These are phyloP conservation scores for Meganola albula DNA, from an alignment of 2,888 invertebrate species.

Conservation along the genomic window DNA sequence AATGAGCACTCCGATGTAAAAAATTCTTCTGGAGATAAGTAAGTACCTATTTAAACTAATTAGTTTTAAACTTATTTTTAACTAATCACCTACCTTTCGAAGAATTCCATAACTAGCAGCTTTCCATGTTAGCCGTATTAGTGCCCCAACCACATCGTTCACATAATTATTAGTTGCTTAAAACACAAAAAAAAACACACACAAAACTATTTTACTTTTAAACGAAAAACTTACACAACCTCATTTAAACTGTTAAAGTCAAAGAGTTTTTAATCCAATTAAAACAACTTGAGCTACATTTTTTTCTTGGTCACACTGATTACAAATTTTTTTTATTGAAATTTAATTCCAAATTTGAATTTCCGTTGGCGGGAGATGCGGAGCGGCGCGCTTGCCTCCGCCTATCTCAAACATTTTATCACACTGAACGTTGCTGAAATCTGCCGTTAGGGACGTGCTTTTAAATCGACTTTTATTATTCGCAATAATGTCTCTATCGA, in stretches of 20 bases:
- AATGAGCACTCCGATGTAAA: no score
- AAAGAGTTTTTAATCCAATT: neutral
- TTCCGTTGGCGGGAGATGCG: constrained; percentile 54
- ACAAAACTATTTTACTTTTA: no score
- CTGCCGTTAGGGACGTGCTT: constrained; percentile 54
- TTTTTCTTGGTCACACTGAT: neutral
- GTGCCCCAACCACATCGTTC: no score
- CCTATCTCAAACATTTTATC: constrained; percentile 61
- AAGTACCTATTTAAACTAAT: no score
- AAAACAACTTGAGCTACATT: neutral
- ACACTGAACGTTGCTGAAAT: constrained; percentile 63
- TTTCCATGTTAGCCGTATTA: no score
- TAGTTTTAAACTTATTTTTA: no score
- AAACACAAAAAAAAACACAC: no score
- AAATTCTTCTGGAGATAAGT: no score
- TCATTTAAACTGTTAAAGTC: constrained; percentile 1
- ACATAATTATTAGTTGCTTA: no score
- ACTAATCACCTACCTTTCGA: no score
- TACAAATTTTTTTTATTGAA: constrained; percentile 27
- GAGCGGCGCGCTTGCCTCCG: constrained; percentile 50
- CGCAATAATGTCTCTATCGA: constrained; percentile 36
- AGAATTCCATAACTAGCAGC: no score
- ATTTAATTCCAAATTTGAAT: constrained; percentile 51
- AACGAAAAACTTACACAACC: constrained; percentile 26
- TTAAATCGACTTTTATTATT: constrained; percentile 40